A percentile compares a stretch with the other conserved stretches of the same genome.
Evolutionary conservation across 2,797 vertebrate genomes (phyloP).

Genomic region (Acridotheres tristis): DNA sequence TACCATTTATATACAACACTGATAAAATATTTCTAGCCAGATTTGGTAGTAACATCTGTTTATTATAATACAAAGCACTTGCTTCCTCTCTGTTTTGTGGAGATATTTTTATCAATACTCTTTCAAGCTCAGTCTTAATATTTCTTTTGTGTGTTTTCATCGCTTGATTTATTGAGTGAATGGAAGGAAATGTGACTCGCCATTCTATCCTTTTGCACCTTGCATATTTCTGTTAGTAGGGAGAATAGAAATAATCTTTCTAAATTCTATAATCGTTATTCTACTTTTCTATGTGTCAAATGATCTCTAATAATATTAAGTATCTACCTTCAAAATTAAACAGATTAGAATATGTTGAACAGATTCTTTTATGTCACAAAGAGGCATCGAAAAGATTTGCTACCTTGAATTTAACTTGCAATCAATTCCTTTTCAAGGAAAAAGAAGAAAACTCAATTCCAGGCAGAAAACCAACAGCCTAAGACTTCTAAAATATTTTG

Average conservation of each 20-base stretch:
- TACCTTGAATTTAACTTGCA: not conserved
- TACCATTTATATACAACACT: not conserved
- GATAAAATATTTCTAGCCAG: not conserved
- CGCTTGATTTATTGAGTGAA: slow-evolving; percentile 15
- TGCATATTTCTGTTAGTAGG: not conserved
- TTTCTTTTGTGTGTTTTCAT: slow-evolving; percentile 24
- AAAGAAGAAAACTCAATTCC: not conserved
- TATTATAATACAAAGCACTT: not conserved
- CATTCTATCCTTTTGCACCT: not conserved
- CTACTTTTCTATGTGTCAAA: not conserved
- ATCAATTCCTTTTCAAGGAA: not conserved
- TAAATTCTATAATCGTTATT: not conserved
- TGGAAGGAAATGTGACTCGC: not conserved
- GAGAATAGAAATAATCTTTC: not conserved
- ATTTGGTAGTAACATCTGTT: not conserved
- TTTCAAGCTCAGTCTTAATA: not conserved
- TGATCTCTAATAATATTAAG: not conserved
- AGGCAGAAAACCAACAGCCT: not conserved
- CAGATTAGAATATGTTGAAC: not conserved
- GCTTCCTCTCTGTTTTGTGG: not conserved
- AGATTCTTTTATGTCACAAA: not conserved
- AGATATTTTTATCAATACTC: slow-evolving; percentile 22
- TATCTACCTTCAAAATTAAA: not conserved
- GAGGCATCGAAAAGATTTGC: not conserved
- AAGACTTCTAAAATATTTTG: not conserved